Conservation (phyloP, 2,113 vertebrate genomes). For the Ageneiosus marmoratus region DNA sequence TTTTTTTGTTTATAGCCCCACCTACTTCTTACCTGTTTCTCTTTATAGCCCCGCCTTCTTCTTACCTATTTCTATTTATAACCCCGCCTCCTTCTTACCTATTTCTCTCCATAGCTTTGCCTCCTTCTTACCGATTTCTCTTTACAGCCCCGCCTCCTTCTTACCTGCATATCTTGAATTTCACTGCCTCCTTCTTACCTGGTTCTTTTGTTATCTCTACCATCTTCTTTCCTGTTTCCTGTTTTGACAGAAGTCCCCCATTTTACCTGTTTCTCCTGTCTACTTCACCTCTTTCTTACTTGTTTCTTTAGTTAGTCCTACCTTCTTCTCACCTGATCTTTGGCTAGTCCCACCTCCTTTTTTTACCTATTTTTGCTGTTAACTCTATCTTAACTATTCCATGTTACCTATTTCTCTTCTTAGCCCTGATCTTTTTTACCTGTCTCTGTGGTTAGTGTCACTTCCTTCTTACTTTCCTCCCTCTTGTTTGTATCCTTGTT, state of each 20-base stretch:
- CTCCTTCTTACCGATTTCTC: no score
- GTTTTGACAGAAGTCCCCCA: no score
- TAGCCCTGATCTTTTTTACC: background rate
- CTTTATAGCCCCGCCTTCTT: background rate
- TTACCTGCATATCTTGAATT: background rate
- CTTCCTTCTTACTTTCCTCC: background rate
- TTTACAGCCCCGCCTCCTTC: background rate
- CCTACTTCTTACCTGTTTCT: no score
- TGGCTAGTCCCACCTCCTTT: background rate
- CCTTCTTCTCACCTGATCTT: background rate
- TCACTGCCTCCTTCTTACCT: no score
- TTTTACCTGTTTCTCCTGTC: background rate
- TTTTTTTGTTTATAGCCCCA: no score
- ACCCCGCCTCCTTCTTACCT: constrained; percentile 18
- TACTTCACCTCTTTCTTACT: background rate
- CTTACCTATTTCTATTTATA: background rate
- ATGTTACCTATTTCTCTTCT: background rate
- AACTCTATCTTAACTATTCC: background rate
- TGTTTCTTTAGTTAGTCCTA: background rate
- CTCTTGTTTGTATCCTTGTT: background rate
- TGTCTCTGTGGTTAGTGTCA: background rate
- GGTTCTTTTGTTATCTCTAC: no score
- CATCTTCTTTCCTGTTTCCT: no score
- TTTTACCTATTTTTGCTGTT: background rate
- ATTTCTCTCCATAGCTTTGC: background rate